phyloP scores from a whole-genome alignment of 2,113 vertebrate genomes.

The Aspiorhynchus laticeps region DNA sequence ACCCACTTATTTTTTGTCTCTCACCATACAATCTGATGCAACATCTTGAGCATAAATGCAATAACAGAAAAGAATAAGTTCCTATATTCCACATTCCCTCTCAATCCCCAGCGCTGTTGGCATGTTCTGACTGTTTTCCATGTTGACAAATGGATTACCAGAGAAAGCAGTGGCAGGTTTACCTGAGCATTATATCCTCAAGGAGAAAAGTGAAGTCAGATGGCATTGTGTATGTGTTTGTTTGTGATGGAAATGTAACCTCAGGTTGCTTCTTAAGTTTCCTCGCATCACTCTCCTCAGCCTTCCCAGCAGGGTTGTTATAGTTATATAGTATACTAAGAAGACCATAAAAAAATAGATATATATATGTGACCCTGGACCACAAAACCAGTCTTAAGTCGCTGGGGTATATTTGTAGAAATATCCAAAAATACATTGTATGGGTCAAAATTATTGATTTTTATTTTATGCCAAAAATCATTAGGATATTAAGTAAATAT shows the following conservation, averaged over 20 bases:
- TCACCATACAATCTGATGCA: slow-evolving; percentile 74
- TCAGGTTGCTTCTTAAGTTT: neutral
- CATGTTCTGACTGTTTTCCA: slow-evolving; percentile 62
- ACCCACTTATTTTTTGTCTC: slow-evolving; percentile 63
- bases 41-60: slow-evolving; percentile 74
- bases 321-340: too few relatives aligned
- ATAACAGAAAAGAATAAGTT: slow-evolving; percentile 63
- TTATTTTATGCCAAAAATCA: too few relatives aligned
- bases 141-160: slow-evolving; percentile 69
- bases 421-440: too few relatives aligned
- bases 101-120: slow-evolving; percentile 68
- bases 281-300: neutral
- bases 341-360: neutral
- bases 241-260: slow-evolving; percentile 64
- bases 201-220: slow-evolving; percentile 67
- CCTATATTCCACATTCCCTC: slow-evolving; percentile 56
- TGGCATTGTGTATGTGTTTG: slow-evolving; percentile 56
- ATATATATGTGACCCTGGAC: too few relatives aligned
- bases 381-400: too few relatives aligned
- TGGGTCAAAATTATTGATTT: too few relatives aligned
- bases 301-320: neutral
- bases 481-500: too few relatives aligned
- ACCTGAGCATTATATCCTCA: slow-evolving; percentile 65
- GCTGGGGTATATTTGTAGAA: too few relatives aligned
- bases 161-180: slow-evolving; percentile 66